Evolutionary conservation across 2,888 invertebrate species (phyloP).

Genomic region (Lasioglossum leucozonium): DNA sequence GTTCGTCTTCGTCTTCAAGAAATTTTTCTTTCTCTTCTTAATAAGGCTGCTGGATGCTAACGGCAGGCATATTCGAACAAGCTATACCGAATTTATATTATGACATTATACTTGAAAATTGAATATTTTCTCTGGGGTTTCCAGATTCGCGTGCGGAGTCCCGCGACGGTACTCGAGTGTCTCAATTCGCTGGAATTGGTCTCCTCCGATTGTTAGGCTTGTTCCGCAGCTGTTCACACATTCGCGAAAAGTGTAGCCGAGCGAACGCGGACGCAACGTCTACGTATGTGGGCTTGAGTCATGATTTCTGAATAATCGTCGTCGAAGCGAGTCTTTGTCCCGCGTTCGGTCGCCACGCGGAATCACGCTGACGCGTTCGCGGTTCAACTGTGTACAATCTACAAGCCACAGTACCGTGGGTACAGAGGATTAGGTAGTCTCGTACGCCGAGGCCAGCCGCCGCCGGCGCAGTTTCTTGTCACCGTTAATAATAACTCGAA

Average conservation of each 20-base stretch:
- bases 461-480: neutral
- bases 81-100: too few relatives aligned
- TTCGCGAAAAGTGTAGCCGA: constrained; percentile 38
- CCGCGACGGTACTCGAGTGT: constrained; percentile 5
- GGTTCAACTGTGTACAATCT: constrained; percentile 16
- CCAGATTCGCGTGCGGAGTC: neutral
- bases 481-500: constrained; percentile 13
- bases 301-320: constrained; percentile 74
- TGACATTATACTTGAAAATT: neutral
- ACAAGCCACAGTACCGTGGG: neutral
- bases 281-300: constrained; percentile 65
- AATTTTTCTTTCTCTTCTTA: neutral
- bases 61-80: too few relatives aligned
- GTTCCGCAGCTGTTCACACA: constrained; percentile 39
- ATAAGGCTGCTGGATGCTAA: too few relatives aligned
- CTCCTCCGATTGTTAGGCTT: constrained; percentile 15
- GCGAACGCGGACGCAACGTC: constrained; percentile 37
- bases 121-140: neutral
- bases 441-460: neutral
- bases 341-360: constrained; percentile 54
- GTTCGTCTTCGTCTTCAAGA: neutral
- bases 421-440: constrained; percentile 20
- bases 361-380: constrained; percentile 57
- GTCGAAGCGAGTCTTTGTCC: constrained; percentile 55
- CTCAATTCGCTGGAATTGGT: constrained; percentile 13